These are phyloP conservation scores for Drosophila sp. DNA, from an alignment of 1,140 invertebrate species.

Conservation along the genomic window DNA sequence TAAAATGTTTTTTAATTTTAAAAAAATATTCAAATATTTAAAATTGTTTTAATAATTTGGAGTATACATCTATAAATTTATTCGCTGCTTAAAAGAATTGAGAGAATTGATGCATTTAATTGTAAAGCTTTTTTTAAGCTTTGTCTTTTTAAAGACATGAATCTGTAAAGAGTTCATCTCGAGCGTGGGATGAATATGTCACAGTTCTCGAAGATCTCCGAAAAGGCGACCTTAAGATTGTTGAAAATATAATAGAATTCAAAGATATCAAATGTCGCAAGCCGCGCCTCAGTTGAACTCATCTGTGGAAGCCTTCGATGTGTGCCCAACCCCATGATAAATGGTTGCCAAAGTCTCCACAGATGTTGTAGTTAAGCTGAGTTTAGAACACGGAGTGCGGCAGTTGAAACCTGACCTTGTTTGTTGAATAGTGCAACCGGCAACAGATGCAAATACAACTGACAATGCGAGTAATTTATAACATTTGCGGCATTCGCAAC, in stretches of 20 bases:
- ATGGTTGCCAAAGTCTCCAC: constrained; percentile 6
- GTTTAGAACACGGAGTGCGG: constrained; percentile 17
- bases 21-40: no score
- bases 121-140: no score
- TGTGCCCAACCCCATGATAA: constrained; percentile 15
- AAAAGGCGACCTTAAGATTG: constrained; percentile 12
- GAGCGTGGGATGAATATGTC: neutral
- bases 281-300: constrained; percentile 10
- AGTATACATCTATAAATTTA: no score
- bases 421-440: constrained; percentile 44
- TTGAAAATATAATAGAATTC: neutral
- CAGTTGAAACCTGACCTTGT: constrained; percentile 63
- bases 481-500: constrained; percentile 39
- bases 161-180: neutral
- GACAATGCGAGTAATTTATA: constrained; percentile 57
- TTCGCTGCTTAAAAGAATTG: no score
- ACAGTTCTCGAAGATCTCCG: neutral
- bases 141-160: neutral
- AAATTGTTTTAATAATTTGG: no score
- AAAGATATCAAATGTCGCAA: constrained; percentile 12
- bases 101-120: no score
- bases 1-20: no score
- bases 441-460: constrained; percentile 35
- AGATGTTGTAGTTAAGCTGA: neutral
- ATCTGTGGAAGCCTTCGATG: constrained; percentile 14